phyloP scores from a whole-genome alignment of 53 echinoderm and acorn worm species.

The Hippasteria phrygiana region DNA sequence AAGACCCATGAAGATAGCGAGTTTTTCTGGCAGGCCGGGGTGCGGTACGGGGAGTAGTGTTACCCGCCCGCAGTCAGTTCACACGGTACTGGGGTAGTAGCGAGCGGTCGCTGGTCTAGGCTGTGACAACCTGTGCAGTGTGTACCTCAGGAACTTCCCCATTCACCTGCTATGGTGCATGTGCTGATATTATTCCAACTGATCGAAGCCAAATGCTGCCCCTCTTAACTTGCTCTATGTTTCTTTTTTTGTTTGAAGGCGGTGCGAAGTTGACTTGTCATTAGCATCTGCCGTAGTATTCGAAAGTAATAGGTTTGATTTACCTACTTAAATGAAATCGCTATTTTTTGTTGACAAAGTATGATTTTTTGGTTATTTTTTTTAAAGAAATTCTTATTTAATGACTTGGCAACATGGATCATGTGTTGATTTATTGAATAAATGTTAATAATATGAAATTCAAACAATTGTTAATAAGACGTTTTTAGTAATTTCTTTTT shows the following conservation, averaged over 20 bases:
- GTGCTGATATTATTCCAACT: conserved; percentile 43
- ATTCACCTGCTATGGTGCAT: conserved; percentile 43
- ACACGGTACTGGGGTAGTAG: background rate
- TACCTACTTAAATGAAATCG: no score
- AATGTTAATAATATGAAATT: no score
- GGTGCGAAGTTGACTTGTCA: background rate
- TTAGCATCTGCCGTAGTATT: background rate
- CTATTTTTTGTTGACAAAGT: no score
- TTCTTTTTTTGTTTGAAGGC: background rate
- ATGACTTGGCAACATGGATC: no score
- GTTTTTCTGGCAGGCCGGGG: conserved; percentile 20
- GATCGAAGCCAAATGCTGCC: conserved; percentile 42
- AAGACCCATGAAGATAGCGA: conserved; percentile 14
- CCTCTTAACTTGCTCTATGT: background rate
- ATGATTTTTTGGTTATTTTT: no score
- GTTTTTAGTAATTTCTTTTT: no score
- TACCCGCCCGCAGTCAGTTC: conserved; percentile 49
- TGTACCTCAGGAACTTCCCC: background rate
- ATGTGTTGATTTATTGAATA: no score
- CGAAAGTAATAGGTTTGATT: no score
- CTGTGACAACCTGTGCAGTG: background rate
- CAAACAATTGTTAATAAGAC: no score
- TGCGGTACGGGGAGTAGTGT: background rate
- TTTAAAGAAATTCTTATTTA: no score
- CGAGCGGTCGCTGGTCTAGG: background rate